phyloP scores from a whole-genome alignment of 2,888 invertebrate species.

The Drosophila nigricruria region DNA sequence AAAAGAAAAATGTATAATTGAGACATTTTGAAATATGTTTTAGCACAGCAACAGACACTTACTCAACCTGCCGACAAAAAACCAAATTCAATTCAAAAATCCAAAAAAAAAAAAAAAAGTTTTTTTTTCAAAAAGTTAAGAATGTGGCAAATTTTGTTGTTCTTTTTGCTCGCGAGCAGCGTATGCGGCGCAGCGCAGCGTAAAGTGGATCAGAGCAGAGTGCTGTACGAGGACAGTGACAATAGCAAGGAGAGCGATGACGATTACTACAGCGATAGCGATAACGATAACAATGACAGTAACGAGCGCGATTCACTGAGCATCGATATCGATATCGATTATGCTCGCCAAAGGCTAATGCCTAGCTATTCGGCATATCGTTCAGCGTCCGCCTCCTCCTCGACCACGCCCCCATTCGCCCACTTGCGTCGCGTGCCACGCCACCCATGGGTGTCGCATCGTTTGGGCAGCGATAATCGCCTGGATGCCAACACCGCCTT shows the following conservation, averaged over 20 bases:
- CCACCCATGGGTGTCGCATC: constrained; percentile 29
- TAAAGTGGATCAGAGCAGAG: constrained; percentile 27
- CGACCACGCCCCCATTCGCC: neutral
- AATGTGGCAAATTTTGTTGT: constrained; percentile 7
- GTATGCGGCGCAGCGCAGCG: constrained; percentile 4
- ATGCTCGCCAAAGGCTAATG: constrained; percentile 5
- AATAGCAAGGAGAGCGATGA: constrained; percentile 32
- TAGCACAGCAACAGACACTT: constrained; percentile 8
- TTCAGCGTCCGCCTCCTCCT: neutral
- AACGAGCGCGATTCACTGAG: constrained; percentile 42
- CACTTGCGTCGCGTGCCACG: constrained; percentile 3
- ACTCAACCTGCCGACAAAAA: neutral
- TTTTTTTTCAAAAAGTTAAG: constrained; percentile 5
- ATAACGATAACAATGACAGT: constrained; percentile 41
- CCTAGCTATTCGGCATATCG: neutral
- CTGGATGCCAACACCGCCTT: constrained; percentile 43
- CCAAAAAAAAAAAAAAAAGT: neutral
- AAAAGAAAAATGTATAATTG: constrained; percentile 12
- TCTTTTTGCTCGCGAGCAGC: constrained; percentile 11
- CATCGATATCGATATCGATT: constrained; percentile 38
- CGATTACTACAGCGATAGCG: constrained; percentile 40
- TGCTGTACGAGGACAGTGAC: constrained; percentile 20
- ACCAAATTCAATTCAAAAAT: constrained; percentile 3
- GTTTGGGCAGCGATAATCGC: constrained; percentile 37
- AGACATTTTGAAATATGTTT: constrained; percentile 27